Percentiles rank a stretch among this genome's conserved stretches.
These are phyloP conservation scores for Agrotis segetum DNA, from an alignment of 2,888 invertebrate genomes.

Conservation along the genomic window DNA sequence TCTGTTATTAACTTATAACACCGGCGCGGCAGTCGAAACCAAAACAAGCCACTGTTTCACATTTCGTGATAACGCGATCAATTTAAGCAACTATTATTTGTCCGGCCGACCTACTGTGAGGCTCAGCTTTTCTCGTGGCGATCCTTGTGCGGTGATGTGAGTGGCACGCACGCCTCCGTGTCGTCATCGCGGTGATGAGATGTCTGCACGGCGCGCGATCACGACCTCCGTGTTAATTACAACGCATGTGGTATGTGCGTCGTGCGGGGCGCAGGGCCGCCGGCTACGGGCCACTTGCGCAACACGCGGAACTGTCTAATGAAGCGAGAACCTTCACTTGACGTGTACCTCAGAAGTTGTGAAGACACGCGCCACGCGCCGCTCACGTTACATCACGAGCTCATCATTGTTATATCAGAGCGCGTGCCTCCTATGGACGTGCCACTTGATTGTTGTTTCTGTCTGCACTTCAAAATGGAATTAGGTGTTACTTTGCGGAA, in stretches of 20 bases:
- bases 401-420: conserved; percentile 2
- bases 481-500: no score
- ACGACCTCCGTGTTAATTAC: conserved; percentile 37
- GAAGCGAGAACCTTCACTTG: conserved; percentile 44
- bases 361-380: conserved; percentile 17
- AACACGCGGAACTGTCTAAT: conserved; percentile 44
- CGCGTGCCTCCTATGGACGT: not conserved
- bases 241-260: conserved; percentile 2
- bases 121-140: not conserved
- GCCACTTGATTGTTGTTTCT: not conserved
- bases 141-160: conserved; percentile 7
- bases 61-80: no score
- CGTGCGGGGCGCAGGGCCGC: conserved; percentile 35
- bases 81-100: not conserved
- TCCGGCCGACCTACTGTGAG: not conserved
- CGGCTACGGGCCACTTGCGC: conserved; percentile 18
- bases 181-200: conserved; percentile 19
- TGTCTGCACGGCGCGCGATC: conserved; percentile 1
- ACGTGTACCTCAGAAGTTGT: conserved; percentile 27
- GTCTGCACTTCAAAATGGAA: not conserved
- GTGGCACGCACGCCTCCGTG: conserved; percentile 20
- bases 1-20: no score
- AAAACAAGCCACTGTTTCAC: no score
- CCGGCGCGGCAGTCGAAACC: no score
- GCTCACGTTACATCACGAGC: conserved; percentile 45